Evolutionary conservation across 2,113 vertebrate genomes (phyloP).

Genomic region (Jacana jacana): DNA sequence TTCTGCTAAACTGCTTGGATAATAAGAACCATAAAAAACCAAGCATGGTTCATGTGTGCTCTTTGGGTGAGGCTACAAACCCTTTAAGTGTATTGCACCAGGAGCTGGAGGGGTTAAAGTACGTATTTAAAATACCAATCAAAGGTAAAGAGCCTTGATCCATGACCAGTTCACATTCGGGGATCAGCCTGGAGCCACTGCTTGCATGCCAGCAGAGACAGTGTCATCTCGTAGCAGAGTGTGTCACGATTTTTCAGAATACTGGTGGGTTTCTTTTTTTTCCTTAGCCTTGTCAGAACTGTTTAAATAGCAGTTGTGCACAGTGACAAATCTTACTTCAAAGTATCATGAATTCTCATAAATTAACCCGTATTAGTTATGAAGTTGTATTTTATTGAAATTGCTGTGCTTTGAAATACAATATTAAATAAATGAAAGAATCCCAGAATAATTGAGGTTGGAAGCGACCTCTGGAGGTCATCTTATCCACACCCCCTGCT

Average conservation of each 20-base stretch:
- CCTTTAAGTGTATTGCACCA: not conserved
- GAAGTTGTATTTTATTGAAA: not conserved
- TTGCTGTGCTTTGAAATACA: not conserved
- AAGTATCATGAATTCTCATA: not conserved
- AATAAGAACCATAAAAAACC: not conserved
- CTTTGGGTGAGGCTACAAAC: not conserved
- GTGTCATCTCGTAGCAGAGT: not conserved
- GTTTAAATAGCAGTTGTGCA: not conserved
- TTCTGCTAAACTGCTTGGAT: not conserved
- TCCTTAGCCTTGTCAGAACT: not conserved
- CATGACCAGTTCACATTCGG: not conserved
- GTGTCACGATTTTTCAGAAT: slow-evolving; percentile 16
- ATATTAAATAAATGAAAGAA: not conserved
- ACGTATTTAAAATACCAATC: not conserved
- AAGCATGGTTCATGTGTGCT: not conserved
- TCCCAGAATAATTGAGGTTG: not conserved
- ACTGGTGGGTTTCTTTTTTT: not conserved
- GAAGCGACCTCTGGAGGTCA: not conserved
- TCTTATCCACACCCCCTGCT: not conserved
- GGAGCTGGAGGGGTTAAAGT: not conserved
- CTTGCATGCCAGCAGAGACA: not conserved
- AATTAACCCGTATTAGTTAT: not conserved
- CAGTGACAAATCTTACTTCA: not conserved
- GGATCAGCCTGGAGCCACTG: not conserved
- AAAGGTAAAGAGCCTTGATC: slow-evolving; percentile 18